Conservation (phyloP, 1,140 invertebrate genomes). For the Calliopsis andreniformis region DNA sequence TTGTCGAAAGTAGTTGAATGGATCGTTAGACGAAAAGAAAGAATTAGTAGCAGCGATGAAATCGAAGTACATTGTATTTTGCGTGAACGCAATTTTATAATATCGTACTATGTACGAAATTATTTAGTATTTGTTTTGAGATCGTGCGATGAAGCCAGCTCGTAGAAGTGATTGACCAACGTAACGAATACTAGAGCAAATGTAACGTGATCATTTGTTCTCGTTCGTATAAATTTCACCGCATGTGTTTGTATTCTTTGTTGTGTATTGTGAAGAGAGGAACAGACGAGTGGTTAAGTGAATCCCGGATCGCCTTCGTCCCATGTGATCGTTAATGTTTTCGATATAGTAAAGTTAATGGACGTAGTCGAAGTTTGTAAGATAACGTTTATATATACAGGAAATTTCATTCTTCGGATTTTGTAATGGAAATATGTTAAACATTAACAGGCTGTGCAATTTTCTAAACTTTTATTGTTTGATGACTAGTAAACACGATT, state of each 20-base stretch:
- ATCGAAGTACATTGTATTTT: not conserved
- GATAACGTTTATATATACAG: constrained; percentile 39
- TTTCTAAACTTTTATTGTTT: constrained; percentile 39
- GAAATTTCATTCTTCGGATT: constrained; percentile 38
- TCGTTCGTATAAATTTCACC: constrained; percentile 4
- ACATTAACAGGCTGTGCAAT: constrained; percentile 54
- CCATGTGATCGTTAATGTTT: constrained; percentile 18
- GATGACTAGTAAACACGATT: constrained; percentile 28
- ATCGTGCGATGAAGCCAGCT: constrained; percentile 9
- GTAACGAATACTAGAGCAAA: not conserved
- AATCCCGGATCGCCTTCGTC: constrained; percentile 11
- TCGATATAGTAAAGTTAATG: constrained; percentile 15
- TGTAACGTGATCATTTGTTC: constrained; percentile 23
- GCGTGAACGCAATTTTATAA: constrained; percentile 20
- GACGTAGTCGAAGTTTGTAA: constrained; percentile 36
- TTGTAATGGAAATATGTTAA: constrained; percentile 30
- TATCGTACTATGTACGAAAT: constrained; percentile 29
- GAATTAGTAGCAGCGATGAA: not conserved
- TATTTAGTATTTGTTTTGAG: constrained; percentile 42
- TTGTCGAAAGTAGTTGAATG: constrained; percentile 6
- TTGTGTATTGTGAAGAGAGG: constrained; percentile 20
- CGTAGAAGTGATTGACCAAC: constrained; percentile 24
- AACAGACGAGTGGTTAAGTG: not conserved
- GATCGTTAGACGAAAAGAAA: constrained; percentile 1
- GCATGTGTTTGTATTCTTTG: constrained; percentile 6